Evolutionary conservation across 2,113 vertebrate species (phyloP).

Genomic region (Uropsilus gracilis): DNA sequence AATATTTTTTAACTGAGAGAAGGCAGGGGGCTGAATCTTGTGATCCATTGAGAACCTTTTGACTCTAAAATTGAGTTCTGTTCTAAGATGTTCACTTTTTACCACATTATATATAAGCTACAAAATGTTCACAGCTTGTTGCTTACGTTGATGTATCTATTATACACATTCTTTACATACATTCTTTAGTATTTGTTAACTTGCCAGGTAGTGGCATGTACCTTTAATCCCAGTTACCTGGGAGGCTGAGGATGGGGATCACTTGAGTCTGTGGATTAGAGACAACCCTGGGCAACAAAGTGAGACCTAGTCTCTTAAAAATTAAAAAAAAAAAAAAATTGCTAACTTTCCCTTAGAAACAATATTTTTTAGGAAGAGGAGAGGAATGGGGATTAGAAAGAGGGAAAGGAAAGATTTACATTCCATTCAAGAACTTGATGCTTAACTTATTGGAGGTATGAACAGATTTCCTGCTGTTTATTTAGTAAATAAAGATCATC

Average conservation of each 20-base stretch:
- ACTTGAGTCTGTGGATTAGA: no score
- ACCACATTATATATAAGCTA: background rate
- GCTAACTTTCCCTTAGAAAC: background rate
- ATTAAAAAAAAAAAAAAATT: no score
- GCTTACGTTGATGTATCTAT: background rate
- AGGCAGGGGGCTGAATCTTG: no score
- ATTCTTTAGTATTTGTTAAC: no score
- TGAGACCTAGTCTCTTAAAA: no score
- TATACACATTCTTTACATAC: background rate
- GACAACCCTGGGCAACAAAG: no score
- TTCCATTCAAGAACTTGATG: background rate
- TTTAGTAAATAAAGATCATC: constrained; percentile 11
- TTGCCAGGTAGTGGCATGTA: no score
- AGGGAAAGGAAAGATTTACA: background rate
- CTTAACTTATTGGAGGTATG: background rate
- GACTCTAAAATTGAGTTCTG: constrained; percentile 7
- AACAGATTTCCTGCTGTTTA: background rate
- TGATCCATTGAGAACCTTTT: background rate
- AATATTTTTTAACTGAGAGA: background rate
- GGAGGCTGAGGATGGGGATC: no score
- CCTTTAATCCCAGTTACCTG: no score
- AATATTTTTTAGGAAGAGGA: background rate
- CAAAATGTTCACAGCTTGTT: background rate
- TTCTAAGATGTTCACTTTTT: constrained; percentile 26
- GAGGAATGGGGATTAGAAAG: background rate